Evolutionary conservation across 2,797 vertebrate genomes (phyloP).

Genomic region (Gouania willdenowi): DNA sequence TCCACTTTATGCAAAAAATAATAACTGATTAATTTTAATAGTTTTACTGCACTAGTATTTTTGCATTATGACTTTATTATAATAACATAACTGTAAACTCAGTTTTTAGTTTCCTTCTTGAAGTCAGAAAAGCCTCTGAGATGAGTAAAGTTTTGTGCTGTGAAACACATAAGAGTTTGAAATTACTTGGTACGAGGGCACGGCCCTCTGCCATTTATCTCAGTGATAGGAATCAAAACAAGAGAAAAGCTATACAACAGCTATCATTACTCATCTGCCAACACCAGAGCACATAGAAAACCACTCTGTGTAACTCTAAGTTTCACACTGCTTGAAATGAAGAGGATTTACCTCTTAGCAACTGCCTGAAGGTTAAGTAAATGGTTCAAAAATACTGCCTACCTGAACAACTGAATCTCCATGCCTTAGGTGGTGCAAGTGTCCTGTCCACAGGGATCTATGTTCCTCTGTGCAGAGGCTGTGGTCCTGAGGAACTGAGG

Average conservation of each 20-base stretch:
- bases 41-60: no score
- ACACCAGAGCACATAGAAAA: neutral
- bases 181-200: neutral
- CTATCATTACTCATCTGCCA: neutral
- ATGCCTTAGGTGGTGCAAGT: slow-evolving; percentile 15
- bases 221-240: slow-evolving; percentile 14
- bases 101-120: no score
- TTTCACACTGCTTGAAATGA: neutral
- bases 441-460: slow-evolving; percentile 17
- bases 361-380: slow-evolving; percentile 22
- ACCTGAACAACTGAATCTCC: neutral
- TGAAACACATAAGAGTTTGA: neutral
- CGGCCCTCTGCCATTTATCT: slow-evolving; percentile 7
- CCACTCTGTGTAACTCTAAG: neutral
- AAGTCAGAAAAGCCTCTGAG: no score
- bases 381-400: slow-evolving; percentile 4
- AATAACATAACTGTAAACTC: no score
- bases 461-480: slow-evolving; percentile 14
- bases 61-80: no score
- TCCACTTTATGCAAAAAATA: no score
- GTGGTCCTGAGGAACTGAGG: slow-evolving; percentile 11
- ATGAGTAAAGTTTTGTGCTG: neutral
- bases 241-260: slow-evolving; percentile 4
- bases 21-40: no score
- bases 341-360: slow-evolving; percentile 7